These are phyloP conservation scores for Ceratosolen solmsi DNA, from an alignment of 1,140 invertebrate genomes.

Conservation along the genomic window DNA sequence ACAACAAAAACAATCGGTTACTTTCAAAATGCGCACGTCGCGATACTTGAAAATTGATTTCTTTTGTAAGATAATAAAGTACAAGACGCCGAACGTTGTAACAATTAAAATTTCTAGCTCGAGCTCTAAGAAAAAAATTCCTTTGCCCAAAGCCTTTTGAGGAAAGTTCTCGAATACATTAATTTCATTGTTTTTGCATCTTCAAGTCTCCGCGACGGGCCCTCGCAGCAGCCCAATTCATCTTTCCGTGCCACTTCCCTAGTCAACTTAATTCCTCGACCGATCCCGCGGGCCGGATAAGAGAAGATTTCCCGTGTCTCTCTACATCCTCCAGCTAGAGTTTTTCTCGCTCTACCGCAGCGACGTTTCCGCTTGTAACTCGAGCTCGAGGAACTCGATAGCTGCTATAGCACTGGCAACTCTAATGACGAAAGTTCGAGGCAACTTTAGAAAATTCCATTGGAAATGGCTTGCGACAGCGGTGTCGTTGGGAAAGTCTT, in stretches of 20 bases:
- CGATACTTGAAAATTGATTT: too few relatives aligned
- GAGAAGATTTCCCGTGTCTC: not conserved
- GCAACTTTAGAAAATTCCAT: slow-evolving; percentile 60
- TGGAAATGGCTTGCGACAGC: slow-evolving; percentile 31
- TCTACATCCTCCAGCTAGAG: not conserved
- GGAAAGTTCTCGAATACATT: not conserved
- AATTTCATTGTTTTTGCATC: slow-evolving; percentile 10
- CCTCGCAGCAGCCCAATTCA: not conserved
- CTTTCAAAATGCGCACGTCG: too few relatives aligned
- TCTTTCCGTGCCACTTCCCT: not conserved
- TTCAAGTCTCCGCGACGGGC: not conserved
- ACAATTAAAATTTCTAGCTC: not conserved
- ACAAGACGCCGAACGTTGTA: not conserved
- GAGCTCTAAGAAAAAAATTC: not conserved
- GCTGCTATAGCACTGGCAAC: not conserved
- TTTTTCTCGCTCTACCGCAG: slow-evolving; percentile 37
- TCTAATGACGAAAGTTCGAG: slow-evolving; percentile 61
- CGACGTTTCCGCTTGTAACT: slow-evolving; percentile 55
- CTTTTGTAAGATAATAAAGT: not conserved
- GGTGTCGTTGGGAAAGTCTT: not conserved
- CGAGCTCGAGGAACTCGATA: too few relatives aligned
- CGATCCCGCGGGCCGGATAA: not conserved
- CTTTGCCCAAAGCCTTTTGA: not conserved
- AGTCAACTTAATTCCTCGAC: not conserved
- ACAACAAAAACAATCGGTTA: too few relatives aligned